Base-by-base conservation (phyloP, 2,113 vertebrate genomes). In the Pelecanus crispus region DNA sequence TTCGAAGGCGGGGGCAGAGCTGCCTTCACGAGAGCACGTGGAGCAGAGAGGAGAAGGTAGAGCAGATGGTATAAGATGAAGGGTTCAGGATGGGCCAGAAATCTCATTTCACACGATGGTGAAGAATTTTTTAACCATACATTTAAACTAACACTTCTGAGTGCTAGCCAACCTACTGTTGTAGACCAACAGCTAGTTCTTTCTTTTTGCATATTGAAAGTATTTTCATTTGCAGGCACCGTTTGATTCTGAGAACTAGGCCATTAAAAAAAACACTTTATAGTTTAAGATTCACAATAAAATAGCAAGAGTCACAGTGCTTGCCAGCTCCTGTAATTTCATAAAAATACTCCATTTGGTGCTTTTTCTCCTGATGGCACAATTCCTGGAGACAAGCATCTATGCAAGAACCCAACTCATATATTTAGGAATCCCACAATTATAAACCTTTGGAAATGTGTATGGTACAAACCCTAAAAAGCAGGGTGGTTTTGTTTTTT, bases 291-390 rank as follows among this genome's bases (percentile, higher is more conserved):
- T 68, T 71, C 65, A 75, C 73, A 53, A 94, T 96, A 84, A 95
- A 92, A 97, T 81, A 72, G 53, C 38, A 85, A 75, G 75, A 81
- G 36, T 49, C 5, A 6, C 31, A 71, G 56, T 0, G 1, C 81
- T 74, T 95, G 91, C 94, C 96, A 97, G 78, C 56, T 94, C 72
- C 53, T 94, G 38, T 79, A 67, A 75, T 92, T 92, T 81, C 42
- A 59, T 81, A 58, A 61, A 59, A 81, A 93, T 38, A 8, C 34
- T 81, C 53, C 44, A 86, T 88, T 96, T 89, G 88, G 77, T 92
- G 47, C 13, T 83, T 95, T 86, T 88, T 44, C 16, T 38, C 36
- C 73, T 79, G 50, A 95, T 91, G 94, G 88, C 86, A 86, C 86
- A 67, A 62, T 83, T 94, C 86, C 94, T 93, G 44, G 86, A 92